Percentiles rank a stretch among this genome's conserved stretches.
Evolutionary conservation across 2,113 vertebrate species (phyloP).

Genomic region (Rhodinocichla rosea): DNA sequence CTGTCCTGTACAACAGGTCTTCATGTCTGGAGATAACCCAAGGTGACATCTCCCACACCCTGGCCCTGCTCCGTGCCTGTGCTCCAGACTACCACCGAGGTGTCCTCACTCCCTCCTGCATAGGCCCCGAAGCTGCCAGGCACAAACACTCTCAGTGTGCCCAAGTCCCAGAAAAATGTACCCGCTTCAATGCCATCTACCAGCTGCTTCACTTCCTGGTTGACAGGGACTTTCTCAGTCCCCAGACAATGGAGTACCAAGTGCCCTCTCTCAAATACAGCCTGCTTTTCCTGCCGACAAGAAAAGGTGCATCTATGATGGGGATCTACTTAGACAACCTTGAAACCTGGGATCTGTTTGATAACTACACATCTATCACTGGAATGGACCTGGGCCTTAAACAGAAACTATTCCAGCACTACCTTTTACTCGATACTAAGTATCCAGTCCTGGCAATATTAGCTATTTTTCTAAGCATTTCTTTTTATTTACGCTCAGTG

Average conservation of each 20-base stretch:
- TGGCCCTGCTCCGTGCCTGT: slow-evolving; percentile 87
- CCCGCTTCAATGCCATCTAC: slow-evolving; percentile 82
- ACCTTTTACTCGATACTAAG: slow-evolving; percentile 86
- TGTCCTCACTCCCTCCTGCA: slow-evolving; percentile 81
- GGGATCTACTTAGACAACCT: slow-evolving; percentile 90
- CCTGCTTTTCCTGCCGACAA: slow-evolving; percentile 87
- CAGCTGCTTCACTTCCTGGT: slow-evolving; percentile 94
- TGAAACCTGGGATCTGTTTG: slow-evolving; percentile 80
- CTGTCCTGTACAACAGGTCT: slow-evolving; percentile 89
- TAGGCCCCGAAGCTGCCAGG: slow-evolving; percentile 70
- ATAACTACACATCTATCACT: slow-evolving; percentile 89
- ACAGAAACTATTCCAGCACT: slow-evolving; percentile 88
- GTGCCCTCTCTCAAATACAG: slow-evolving; percentile 96
- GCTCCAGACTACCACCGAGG: slow-evolving; percentile 89
- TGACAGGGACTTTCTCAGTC: slow-evolving; percentile 93
- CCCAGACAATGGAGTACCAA: slow-evolving; percentile 92
- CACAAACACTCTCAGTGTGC: slow-evolving; percentile 80
- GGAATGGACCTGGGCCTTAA: slow-evolving; percentile 98
- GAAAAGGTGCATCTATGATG: slow-evolving; percentile 89
- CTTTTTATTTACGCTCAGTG: slow-evolving; percentile 88
- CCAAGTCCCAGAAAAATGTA: slow-evolving; percentile 88
- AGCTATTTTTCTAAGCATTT: slow-evolving; percentile 86
- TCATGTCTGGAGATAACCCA: slow-evolving; percentile 88
- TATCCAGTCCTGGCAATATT: slow-evolving; percentile 87
- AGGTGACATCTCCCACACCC: slow-evolving; percentile 84